phyloP scores from a whole-genome alignment of 2,113 vertebrate genomes.

The Bolborhynchus lineola region DNA sequence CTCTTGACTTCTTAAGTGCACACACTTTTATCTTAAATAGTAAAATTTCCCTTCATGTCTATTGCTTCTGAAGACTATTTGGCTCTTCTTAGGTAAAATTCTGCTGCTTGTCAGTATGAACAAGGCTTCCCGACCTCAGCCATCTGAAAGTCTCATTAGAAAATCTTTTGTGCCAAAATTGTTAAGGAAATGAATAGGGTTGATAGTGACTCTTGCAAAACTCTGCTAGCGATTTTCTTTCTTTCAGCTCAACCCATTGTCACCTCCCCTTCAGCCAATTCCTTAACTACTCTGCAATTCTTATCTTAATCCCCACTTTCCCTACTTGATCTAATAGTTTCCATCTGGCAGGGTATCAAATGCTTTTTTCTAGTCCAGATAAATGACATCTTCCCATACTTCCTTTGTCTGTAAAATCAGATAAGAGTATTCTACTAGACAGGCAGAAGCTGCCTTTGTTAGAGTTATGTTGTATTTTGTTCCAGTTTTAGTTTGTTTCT shows the following conservation, averaged over 20 bases:
- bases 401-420: constrained; percentile 49
- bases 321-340: constrained; percentile 52
- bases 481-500: not conserved
- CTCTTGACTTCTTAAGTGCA: not conserved
- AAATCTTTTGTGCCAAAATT: not conserved
- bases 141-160: not conserved
- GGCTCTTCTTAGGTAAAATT: not conserved
- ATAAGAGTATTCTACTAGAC: constrained; percentile 25
- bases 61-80: not conserved
- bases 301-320: constrained; percentile 66
- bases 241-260: constrained; percentile 42
- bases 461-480: not conserved
- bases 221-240: not conserved
- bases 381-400: constrained; percentile 56
- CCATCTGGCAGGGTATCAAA: constrained; percentile 51
- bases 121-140: not conserved
- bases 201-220: constrained; percentile 13
- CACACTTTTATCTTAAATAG: not conserved
- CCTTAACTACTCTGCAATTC: constrained; percentile 40
- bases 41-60: not conserved
- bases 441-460: constrained; percentile 39
- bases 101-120: not conserved
- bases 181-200: not conserved
- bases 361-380: constrained; percentile 23
- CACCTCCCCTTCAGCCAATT: constrained; percentile 23